These are phyloP conservation scores for Trichacis sp. DNA, from an alignment of 2,888 invertebrate genomes.

Conservation along the genomic window DNA sequence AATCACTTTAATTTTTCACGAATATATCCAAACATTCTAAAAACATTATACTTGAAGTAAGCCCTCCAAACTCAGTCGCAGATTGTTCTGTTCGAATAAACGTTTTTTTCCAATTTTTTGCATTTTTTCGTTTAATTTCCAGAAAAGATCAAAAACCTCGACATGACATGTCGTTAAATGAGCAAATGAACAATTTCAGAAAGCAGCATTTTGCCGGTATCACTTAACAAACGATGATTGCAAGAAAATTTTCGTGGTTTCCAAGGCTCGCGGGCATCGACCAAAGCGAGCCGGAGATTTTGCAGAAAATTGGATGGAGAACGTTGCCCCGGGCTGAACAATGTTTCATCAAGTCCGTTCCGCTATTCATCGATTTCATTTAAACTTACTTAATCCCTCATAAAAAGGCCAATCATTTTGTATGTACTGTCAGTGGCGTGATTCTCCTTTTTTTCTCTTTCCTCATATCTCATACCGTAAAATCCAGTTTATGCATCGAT, in stretches of 20 bases:
- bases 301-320: constrained; percentile 31
- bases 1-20: too few relatives aligned
- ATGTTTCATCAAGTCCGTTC: constrained; percentile 24
- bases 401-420: constrained; percentile 19
- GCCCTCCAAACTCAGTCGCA: too few relatives aligned
- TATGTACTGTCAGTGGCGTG: not conserved
- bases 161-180: too few relatives aligned
- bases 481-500: not conserved
- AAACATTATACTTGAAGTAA: too few relatives aligned
- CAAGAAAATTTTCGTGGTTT: constrained; percentile 24
- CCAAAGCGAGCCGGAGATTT: constrained; percentile 22
- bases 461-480: not conserved
- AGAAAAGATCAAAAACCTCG: too few relatives aligned
- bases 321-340: constrained; percentile 22
- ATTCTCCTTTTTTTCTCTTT: not conserved
- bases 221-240: not conserved
- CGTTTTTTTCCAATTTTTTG: too few relatives aligned
- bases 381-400: constrained; percentile 18
- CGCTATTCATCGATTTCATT: constrained; percentile 22
- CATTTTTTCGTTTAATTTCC: too few relatives aligned
- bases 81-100: too few relatives aligned
- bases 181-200: too few relatives aligned
- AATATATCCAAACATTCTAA: too few relatives aligned
- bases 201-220: not conserved
- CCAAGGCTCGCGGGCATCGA: constrained; percentile 16